These are phyloP conservation scores for Piezodorus guildinii DNA, from an alignment of 1,140 invertebrate genomes.

Conservation along the genomic window DNA sequence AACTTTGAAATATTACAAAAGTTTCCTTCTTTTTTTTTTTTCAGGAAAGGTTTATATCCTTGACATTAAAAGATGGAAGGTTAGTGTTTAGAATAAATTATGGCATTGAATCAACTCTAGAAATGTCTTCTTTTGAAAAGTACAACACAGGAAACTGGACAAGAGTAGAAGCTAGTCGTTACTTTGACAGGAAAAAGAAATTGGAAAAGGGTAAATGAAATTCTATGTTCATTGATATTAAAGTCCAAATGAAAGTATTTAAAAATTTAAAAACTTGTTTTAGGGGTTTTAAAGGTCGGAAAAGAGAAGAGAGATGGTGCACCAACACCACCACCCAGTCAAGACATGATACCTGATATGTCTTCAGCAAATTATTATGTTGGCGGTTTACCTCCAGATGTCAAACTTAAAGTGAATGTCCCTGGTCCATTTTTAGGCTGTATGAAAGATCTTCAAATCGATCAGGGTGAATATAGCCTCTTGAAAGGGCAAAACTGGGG, in stretches of 20 bases:
- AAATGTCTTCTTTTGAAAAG: slow-evolving; percentile 53
- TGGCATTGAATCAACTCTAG: slow-evolving; percentile 45
- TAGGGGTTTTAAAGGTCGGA: slow-evolving; percentile 50
- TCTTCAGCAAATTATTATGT: slow-evolving; percentile 53
- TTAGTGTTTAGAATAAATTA: slow-evolving; percentile 66
- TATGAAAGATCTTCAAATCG: slow-evolving; percentile 63
- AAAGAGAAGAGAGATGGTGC: slow-evolving; percentile 54
- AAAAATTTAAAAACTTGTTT: slow-evolving; percentile 15
- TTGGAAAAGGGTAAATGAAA: slow-evolving; percentile 31
- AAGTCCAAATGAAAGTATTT: background rate
- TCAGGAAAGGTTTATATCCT: slow-evolving; percentile 64
- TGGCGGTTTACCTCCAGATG: slow-evolving; percentile 68
- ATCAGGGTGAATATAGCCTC: slow-evolving; percentile 52
- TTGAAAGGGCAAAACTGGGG: slow-evolving; percentile 56
- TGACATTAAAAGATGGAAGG: slow-evolving; percentile 60
- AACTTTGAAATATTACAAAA: background rate
- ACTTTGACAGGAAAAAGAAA: slow-evolving; percentile 32
- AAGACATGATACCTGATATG: slow-evolving; percentile 51
- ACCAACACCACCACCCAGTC: slow-evolving; percentile 44
- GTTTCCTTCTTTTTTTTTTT: slow-evolving; percentile 26
- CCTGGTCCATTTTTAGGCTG: slow-evolving; percentile 64
- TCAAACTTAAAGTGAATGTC: slow-evolving; percentile 34
- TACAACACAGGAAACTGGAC: slow-evolving; percentile 76
- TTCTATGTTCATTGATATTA: background rate
- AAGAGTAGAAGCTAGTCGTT: slow-evolving; percentile 51